A percentile compares a stretch with the other conserved stretches of the same genome.
These are phyloP conservation scores for Phainopepla nitens DNA, from an alignment of 2,113 vertebrate genomes.

Conservation along the genomic window DNA sequence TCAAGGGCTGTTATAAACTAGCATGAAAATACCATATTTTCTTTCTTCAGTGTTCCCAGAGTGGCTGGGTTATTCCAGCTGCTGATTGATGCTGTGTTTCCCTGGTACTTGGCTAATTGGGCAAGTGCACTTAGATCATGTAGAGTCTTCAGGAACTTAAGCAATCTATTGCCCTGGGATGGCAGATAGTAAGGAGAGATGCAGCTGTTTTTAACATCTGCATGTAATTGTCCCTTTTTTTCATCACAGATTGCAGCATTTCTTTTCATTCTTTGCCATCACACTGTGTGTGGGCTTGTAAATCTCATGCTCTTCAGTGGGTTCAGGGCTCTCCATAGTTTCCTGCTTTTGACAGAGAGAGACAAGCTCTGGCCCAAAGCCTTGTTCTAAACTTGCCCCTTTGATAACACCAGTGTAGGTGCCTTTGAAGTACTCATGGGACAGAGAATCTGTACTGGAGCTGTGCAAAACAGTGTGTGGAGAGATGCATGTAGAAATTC, in stretches of 20 bases:
- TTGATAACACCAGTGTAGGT: background rate
- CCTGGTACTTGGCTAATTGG: background rate
- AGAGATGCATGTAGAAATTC: background rate
- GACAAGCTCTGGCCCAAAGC: background rate
- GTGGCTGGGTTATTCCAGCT: background rate
- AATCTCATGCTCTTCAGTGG: background rate
- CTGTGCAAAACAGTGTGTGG: background rate
- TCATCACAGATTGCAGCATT: background rate
- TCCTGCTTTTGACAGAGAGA: background rate
- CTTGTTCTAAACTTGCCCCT: background rate
- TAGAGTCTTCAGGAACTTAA: background rate
- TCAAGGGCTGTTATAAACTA: background rate
- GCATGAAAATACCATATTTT: background rate
- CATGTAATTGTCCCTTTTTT: background rate
- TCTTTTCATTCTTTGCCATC: background rate
- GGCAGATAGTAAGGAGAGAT: background rate
- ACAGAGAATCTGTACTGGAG: background rate
- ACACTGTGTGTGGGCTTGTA: background rate
- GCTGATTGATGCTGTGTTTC: background rate
- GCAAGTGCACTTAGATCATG: accelerated
- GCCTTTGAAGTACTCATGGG: background rate
- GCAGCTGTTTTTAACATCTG: background rate
- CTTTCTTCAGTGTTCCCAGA: background rate
- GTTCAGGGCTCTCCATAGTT: background rate
- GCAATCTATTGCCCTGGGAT: background rate